Percentiles rank a stretch among this genome's conserved stretches.
Evolutionary conservation across 2,888 invertebrate genomes (phyloP).

Genomic region (Erpobdella octoculata): DNA sequence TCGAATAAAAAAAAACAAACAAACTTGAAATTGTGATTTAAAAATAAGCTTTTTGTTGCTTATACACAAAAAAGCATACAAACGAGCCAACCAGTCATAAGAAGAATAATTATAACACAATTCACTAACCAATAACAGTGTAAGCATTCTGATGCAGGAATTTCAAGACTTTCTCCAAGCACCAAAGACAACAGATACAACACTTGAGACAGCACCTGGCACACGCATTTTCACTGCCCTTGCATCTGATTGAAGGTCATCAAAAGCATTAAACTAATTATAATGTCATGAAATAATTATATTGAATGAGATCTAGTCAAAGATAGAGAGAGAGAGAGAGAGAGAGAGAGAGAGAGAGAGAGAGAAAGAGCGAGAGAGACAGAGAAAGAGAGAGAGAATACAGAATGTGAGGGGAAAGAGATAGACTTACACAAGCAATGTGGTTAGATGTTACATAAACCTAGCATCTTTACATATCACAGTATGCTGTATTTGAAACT

Average conservation of each 20-base stretch:
- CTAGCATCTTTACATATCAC: no score
- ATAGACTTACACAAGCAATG: no score
- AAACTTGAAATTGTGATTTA: not conserved
- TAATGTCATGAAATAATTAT: no score
- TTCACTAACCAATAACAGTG: constrained; percentile 66
- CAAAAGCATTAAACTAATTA: not conserved
- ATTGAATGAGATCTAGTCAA: no score
- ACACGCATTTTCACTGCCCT: constrained; percentile 45
- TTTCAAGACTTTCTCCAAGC: constrained; percentile 80
- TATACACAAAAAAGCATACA: not conserved
- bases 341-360: no score
- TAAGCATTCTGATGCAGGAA: constrained; percentile 90
- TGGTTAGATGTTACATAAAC: no score
- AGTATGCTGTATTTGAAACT: no score
- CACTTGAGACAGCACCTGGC: constrained; percentile 47
- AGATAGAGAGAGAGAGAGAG: no score
- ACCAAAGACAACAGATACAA: constrained; percentile 82
- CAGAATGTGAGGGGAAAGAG: no score
- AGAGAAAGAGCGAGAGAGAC: no score
- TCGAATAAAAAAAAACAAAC: not conserved
- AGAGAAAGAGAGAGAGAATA: no score
- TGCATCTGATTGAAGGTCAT: constrained; percentile 41
- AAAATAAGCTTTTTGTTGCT: not conserved
- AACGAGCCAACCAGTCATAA: not conserved
- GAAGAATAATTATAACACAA: not conserved